phyloP scores from a whole-genome alignment of 2,888 invertebrate genomes.

The Parascotia fuliginaria region DNA sequence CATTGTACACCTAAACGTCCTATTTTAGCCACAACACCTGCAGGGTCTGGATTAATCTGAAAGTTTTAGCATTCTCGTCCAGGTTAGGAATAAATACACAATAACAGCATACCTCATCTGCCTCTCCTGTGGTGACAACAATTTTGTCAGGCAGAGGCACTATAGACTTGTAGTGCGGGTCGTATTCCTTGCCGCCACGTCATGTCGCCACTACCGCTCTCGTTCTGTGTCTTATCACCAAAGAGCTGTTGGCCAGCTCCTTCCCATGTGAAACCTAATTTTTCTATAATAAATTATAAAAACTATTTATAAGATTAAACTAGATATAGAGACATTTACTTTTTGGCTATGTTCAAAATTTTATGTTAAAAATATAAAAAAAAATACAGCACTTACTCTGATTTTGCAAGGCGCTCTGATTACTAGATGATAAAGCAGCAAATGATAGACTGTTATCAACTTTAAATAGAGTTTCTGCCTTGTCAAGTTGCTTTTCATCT shows the following conservation, averaged over 20 bases:
- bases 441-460: constrained; percentile 60
- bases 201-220: constrained; percentile 61
- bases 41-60: too few species aligned
- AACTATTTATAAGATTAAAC: too few species aligned
- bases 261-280: constrained; percentile 87
- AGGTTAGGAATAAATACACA: too few species aligned
- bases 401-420: constrained; percentile 45
- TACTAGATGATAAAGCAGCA: constrained; percentile 59
- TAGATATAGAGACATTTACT: too few species aligned
- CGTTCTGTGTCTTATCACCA: constrained; percentile 55
- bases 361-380: too few species aligned
- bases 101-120: constrained; percentile 92
- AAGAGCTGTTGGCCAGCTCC: constrained; percentile 89
- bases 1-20: too few species aligned
- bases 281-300: too few species aligned
- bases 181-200: constrained; percentile 89
- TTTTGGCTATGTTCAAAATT: too few species aligned
- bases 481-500: constrained; percentile 11
- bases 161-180: constrained; percentile 96
- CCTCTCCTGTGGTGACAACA: constrained; percentile 95
- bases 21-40: too few species aligned
- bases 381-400: constrained; percentile 46
- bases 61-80: too few species aligned
- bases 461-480: constrained; percentile 48
- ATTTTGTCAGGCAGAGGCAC: constrained; percentile 95